A percentile compares a stretch with the other conserved stretches of the same genome.
These are phyloP conservation scores for Drosophila bunnanda DNA, from an alignment of 2,888 invertebrate species.

Conservation along the genomic window DNA sequence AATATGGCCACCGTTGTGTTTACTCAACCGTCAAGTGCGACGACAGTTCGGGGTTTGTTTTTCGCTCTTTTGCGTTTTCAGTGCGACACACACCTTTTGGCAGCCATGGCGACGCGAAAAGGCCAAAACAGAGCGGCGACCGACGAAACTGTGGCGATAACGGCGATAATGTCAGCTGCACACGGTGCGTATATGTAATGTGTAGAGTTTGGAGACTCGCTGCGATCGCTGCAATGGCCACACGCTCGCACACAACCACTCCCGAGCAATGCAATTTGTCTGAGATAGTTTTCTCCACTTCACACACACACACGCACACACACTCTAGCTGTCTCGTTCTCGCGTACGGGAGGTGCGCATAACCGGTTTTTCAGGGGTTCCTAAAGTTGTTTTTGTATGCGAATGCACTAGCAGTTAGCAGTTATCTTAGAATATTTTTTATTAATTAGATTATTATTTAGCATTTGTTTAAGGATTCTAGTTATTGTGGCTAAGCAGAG, in stretches of 20 bases:
- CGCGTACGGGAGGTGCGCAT: constrained; percentile 59
- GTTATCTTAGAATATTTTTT: constrained; percentile 10
- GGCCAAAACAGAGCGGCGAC: constrained; percentile 67
- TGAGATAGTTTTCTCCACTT: constrained; percentile 69
- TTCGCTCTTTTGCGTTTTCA: constrained; percentile 23
- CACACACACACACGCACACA: constrained; percentile 48
- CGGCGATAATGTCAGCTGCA: constrained; percentile 38
- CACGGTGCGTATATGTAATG: constrained; percentile 72
- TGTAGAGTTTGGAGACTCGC: constrained; percentile 52
- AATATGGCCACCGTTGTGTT: constrained; percentile 75
- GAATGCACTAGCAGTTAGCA: constrained; percentile 34
- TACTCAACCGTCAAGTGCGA: constrained; percentile 82
- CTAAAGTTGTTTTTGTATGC: constrained; percentile 44
- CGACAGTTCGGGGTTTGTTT: constrained; percentile 51
- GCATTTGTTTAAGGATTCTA: neutral
- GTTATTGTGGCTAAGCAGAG: neutral
- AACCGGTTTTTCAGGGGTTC: constrained; percentile 67
- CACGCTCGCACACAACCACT: constrained; percentile 32
- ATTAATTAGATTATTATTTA: constrained; percentile 25
- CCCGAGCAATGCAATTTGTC: constrained; percentile 65
- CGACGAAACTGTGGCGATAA: constrained; percentile 25
- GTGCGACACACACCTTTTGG: constrained; percentile 70
- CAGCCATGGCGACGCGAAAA: constrained; percentile 71
- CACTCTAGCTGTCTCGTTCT: constrained; percentile 71
- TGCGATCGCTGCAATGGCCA: constrained; percentile 61